These are phyloP conservation scores for Cyphomyrmex costatus DNA, from an alignment of 1,140 invertebrate genomes.

Conservation along the genomic window DNA sequence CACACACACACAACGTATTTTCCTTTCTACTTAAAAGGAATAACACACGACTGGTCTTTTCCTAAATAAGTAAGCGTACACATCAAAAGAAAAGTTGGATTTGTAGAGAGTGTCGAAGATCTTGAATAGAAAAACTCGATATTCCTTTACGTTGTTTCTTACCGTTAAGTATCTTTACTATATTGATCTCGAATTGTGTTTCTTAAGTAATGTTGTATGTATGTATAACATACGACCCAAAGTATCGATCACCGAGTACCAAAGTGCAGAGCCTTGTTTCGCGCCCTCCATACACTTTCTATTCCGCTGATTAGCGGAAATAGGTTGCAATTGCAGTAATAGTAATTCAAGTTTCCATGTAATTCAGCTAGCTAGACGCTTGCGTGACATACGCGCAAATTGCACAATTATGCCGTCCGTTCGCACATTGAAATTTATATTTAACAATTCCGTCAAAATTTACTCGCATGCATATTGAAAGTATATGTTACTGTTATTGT, in stretches of 20 bases:
- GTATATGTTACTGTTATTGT: slow-evolving; percentile 48
- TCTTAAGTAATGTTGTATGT: background rate
- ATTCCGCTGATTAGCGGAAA: slow-evolving; percentile 37
- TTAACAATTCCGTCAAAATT: slow-evolving; percentile 62
- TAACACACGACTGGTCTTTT: slow-evolving; percentile 17
- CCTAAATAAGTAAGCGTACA: slow-evolving; percentile 23
- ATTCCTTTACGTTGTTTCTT: background rate
- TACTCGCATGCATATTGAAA: slow-evolving; percentile 58
- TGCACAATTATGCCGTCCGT: slow-evolving; percentile 24
- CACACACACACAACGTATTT: too few relatives aligned
- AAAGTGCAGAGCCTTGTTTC: background rate
- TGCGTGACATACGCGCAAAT: slow-evolving; percentile 47
- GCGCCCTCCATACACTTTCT: slow-evolving; percentile 7
- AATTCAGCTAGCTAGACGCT: slow-evolving; percentile 9
- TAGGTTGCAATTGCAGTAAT: slow-evolving; percentile 55
- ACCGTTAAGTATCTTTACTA: background rate
- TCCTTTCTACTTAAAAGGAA: slow-evolving; percentile 42
- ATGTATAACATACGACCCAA: background rate
- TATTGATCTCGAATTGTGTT: slow-evolving; percentile 4
- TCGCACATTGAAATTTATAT: slow-evolving; percentile 69
- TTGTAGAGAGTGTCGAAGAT: background rate
- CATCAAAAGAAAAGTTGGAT: background rate
- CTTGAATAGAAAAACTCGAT: background rate
- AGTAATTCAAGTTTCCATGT: slow-evolving; percentile 43
- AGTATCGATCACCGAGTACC: slow-evolving; percentile 8